Base-by-base conservation (phyloP, 2,888 invertebrate genomes). In the Patella caerulea region DNA sequence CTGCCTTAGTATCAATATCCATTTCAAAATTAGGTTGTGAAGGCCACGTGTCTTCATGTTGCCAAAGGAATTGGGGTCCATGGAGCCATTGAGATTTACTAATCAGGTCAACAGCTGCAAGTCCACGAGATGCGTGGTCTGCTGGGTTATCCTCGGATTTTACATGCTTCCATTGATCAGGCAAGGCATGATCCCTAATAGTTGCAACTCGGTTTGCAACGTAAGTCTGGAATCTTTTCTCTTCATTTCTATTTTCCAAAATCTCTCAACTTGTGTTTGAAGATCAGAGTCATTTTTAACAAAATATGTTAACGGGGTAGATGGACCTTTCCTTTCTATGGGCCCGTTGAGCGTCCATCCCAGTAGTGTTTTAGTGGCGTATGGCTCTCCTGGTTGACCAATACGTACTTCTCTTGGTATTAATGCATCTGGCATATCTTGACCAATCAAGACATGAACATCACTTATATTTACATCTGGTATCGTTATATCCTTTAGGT, bases 101-200 rank as follows among this genome's bases (percentile, higher is more conserved):
- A 9, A 69, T 53, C 69, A 82, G 45, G 14, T 75, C 74, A 5
- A 75, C 72, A 9, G 75, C 77, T 52, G n/a, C 72, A 11, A 75
- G 52, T 14, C 83, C 82, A 15, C 81, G 34, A 7, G 81, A 82
- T 7, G 78, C 77, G 19, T 73, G 19, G 59, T 81, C 82, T n/a
- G 82, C 82, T 45, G 81, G 82, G 52, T 83, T 83, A 1, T 72
- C 73, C 52, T 59, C n/a, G 11, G 82, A 79, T 4, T 69, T 7
- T 15, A 82, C 73, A 55, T 81, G 70, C 24, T 76, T 76, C 82
- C 83, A 83, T 55, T 80, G 77, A 14, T 71, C 29, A 76, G 15
- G 75, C 3, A 2, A 56, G 52, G 79, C 69, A n/a, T 55, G 53
- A 19, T 83, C 72, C 52, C 76, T 69, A 15, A 83, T 81, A 52